Conservation (phyloP, 2,888 invertebrate genomes). For the Caenorhabditis sp. region DNA sequence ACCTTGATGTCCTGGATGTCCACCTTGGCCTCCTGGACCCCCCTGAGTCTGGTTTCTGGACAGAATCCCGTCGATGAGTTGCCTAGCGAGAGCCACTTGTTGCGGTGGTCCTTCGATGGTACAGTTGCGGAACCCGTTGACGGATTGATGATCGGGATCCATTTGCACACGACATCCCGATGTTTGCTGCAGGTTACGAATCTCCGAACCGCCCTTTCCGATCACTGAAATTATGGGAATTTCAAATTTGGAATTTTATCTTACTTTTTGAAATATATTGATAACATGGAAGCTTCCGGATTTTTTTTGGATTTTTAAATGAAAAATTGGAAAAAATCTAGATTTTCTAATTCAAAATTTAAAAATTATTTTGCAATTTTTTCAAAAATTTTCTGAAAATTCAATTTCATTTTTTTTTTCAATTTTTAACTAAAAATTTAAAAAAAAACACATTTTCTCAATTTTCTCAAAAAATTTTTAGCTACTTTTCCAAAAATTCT, state of each 20-base stretch:
- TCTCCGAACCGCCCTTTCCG: slow-evolving; percentile 96
- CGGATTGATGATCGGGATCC: slow-evolving; percentile 85
- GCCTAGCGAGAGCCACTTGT: slow-evolving; percentile 84
- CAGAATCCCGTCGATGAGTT: slow-evolving; percentile 88
- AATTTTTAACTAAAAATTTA: no score
- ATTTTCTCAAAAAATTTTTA: not conserved
- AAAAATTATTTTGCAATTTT: no score
- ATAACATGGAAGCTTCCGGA: no score
- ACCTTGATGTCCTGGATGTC: not conserved
- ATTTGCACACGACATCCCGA: slow-evolving; percentile 98
- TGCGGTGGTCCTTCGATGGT: slow-evolving; percentile 67
- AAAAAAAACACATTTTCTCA: not conserved
- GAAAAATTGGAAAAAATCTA: no score
- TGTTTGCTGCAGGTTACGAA: slow-evolving; percentile 94
- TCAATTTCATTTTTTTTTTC: no score
- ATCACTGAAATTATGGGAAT: slow-evolving; percentile 89
- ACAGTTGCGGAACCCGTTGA: slow-evolving; percentile 58
- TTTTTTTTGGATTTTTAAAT: no score
- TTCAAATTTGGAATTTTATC: no score
- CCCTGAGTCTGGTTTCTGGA: slow-evolving; percentile 64
- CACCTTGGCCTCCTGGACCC: slow-evolving; percentile 11
- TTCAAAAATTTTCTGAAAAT: no score
- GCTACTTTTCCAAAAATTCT: no score
- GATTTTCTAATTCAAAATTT: not conserved
- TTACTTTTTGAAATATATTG: not conserved